These are phyloP conservation scores for Bryconaethiops microstoma DNA, from an alignment of 2,797 vertebrate genomes.

Conservation along the genomic window DNA sequence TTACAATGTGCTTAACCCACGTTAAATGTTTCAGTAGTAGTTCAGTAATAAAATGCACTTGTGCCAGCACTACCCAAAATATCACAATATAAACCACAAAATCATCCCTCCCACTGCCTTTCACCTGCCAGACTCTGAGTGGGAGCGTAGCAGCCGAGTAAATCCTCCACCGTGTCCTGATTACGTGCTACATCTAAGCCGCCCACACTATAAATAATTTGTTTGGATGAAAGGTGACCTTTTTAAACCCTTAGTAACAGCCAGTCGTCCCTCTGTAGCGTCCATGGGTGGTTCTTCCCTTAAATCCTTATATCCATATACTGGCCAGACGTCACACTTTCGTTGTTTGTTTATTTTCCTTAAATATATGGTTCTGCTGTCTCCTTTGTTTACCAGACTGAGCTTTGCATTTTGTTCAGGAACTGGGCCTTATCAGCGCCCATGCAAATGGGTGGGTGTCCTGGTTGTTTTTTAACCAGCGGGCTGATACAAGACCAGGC, in stretches of 20 bases:
- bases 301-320: background rate
- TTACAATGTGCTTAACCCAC: no score
- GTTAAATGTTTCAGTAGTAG: no score
- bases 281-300: background rate
- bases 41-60: no score
- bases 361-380: background rate
- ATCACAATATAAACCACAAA: no score
- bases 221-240: constrained; percentile 70
- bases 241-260: constrained; percentile 54
- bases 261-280: constrained; percentile 18
- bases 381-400: background rate
- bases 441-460: background rate
- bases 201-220: constrained; percentile 78
- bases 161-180: constrained; percentile 49
- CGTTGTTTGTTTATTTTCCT: background rate
- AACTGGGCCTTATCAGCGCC: constrained; percentile 13
- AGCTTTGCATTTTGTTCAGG: background rate
- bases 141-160: constrained; percentile 6
- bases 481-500: background rate
- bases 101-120: background rate
- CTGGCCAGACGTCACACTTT: background rate
- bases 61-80: no score
- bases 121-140: background rate
- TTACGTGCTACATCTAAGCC: constrained; percentile 62
- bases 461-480: background rate